Evolutionary conservation across 2,888 invertebrate species (phyloP), one percentile per base, ranked within the genome.

Genomic region (Penaeus monodon): DNA sequence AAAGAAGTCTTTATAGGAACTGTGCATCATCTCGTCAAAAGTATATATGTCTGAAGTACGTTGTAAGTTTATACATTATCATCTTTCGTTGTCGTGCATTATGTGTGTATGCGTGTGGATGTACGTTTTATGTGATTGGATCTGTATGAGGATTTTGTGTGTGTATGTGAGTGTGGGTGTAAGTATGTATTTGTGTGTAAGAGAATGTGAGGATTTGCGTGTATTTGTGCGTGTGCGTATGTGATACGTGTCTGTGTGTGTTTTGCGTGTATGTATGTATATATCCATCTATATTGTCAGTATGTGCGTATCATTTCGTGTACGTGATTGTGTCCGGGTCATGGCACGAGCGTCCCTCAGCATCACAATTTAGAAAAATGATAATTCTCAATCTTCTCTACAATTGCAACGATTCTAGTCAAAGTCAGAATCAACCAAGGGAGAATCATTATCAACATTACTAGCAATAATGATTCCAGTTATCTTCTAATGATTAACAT

Each of bases 61-160:
- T 6, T 44, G 44, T 44, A 44, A 10, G 44, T 6, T 44, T 44
- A 0, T 44, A 6, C 44, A 10, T 44, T 44, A 44, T 44, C 10
- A 44, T 6, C 10, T 44, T 8, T 38, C 3, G 33, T 3, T 38
- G 33, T 38, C 10, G 70, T 70, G 70, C 2, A 22, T 70, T 24
- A 22, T 70, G 70, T 70, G 70, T 70, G 70, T 70, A n/a, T 70
- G 70, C n/a, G 70, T 70, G 70, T 70, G n/a, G n/a, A n/a, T 70
- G 70, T 70, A 3, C 2, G 70, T 24, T 29, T 1, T 68, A n/a
- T 29, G 70, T 68, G 70, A 24, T 24, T 68, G 70, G 12, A n/a
- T 24, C n/a, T 29, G 70, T 68, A n/a, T 68, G 70, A 24, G 70
- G 17, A n/a, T 68, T 68, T 24, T 68, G 70, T 68, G 29, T 68